Evolutionary conservation across 2,888 invertebrate genomes (phyloP).

Genomic region (Oxystoma pomonae): DNA sequence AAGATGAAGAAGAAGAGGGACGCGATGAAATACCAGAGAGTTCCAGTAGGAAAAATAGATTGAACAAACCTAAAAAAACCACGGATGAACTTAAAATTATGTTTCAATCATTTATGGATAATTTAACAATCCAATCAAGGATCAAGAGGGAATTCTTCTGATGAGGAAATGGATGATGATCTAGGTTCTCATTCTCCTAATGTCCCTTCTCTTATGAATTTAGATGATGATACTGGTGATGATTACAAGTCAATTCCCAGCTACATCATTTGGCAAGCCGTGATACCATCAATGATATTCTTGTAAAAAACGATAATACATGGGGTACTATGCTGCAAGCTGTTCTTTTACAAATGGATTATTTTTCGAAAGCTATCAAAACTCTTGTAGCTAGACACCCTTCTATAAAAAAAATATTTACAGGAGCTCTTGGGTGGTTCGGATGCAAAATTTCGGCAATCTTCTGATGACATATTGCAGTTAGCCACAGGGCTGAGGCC

Average conservation of each 20-base stretch:
- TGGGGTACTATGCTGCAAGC: neutral
- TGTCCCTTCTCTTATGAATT: neutral
- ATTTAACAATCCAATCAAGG: no score
- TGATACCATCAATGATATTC: neutral
- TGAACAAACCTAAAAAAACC: no score
- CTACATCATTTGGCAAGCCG: neutral
- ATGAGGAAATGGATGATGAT: no score
- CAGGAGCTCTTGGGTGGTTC: neutral
- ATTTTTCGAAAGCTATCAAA: neutral
- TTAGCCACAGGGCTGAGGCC: neutral
- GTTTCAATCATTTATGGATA: constrained; percentile 10
- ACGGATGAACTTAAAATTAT: no score
- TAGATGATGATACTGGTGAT: no score
- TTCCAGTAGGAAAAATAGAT: neutral
- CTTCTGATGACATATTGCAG: neutral
- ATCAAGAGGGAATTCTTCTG: no score
- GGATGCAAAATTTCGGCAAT: neutral
- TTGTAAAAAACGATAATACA: neutral
- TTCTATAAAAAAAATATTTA: no score
- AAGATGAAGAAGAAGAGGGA: no score
- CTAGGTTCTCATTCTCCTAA: no score
- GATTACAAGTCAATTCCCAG: neutral
- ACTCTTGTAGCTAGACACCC: no score
- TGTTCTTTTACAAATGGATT: constrained; percentile 8
- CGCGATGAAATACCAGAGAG: neutral